Base-by-base conservation (phyloP, 2,888 invertebrate species). In the Rhamnusium bicolor region DNA sequence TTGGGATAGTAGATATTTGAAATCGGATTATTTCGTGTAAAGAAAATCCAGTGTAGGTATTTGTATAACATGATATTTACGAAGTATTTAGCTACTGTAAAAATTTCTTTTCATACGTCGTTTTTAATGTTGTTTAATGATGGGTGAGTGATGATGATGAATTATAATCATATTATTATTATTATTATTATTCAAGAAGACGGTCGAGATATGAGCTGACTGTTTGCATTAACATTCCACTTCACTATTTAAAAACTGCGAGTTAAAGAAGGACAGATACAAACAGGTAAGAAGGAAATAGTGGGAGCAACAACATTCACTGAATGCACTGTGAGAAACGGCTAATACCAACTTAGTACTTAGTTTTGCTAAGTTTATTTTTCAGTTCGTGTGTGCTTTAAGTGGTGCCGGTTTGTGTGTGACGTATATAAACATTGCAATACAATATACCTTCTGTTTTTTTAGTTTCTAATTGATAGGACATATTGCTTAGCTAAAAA, bases 231-330 rank as follows among this genome's bases (percentile, higher is more conserved):
- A 40, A 29, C 5, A 32, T 32, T 32, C 32, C 32, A n/a, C n/a
- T n/a, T n/a, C n/a, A 5, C 32, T 32, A 1, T 40, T 40, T 40
- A n/a, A n/a, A 40, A 40, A n/a, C n/a, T 47, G 60, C 58, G 47
- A 47, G 58, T 58, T 58, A 40, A 29, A 60, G 32, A 51, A 51
- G 69, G 61, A 61, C 40, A 40, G 46, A 40, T 67, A 71, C 67
- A 70, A 69, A 67, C 56, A 73, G 65, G 53, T 65, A 72, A 63
- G 58, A 61, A 73, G 72, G 73, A 76, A 76, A 67, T 76, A 69
- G 76, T 76, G 76, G 76, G 76, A 76, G 74, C 65, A 71, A 51
- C 68, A 69, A 72, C 76, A 65, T 74, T 76, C 76, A 74, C 76
- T 76, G 74, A 65, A 58, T 69, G 62, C 66, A 65, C 7, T 65